phyloP scores from a whole-genome alignment of 2,888 invertebrate genomes.

The Dastarcus helophoroides region DNA sequence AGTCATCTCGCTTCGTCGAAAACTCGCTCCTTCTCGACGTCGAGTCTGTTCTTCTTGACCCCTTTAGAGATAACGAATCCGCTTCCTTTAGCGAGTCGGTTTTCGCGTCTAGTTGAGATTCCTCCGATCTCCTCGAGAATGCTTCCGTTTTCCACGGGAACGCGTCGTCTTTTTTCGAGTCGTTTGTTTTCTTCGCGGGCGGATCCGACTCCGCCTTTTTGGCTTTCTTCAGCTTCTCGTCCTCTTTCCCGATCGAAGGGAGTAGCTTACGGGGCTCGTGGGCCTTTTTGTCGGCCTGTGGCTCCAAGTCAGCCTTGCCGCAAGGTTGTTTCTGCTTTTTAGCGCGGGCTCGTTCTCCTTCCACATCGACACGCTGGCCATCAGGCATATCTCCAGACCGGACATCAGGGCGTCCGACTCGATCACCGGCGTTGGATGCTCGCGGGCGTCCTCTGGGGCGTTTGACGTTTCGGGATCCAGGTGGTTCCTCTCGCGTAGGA shows the following conservation, averaged over 20 bases:
- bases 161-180: conserved; percentile 6
- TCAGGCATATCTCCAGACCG: conserved; percentile 52
- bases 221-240: conserved; percentile 44
- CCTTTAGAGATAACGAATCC: too few relatives aligned
- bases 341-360: conserved; percentile 28
- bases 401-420: conserved; percentile 56
- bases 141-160: too few relatives aligned
- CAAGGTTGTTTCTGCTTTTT: conserved; percentile 35
- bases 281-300: conserved; percentile 39
- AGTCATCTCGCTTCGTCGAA: too few relatives aligned
- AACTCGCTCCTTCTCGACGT: too few relatives aligned
- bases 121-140: too few relatives aligned
- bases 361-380: conserved; percentile 41
- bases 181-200: conserved; percentile 6
- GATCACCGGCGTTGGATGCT: conserved; percentile 43
- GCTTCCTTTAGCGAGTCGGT: too few relatives aligned
- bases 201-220: conserved; percentile 12
- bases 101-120: too few relatives aligned
- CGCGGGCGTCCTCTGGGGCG: conserved; percentile 24
- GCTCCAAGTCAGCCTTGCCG: conserved; percentile 19
- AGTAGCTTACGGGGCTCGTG: conserved; percentile 47
- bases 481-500: conserved; percentile 65
- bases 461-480: conserved; percentile 33
- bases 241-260: conserved; percentile 50
- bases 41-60: too few relatives aligned